Evolutionary conservation across 2,113 vertebrate species (phyloP), one percentile per base, ranked within the genome.

Genomic region (Pelodiscus sinensis): DNA sequence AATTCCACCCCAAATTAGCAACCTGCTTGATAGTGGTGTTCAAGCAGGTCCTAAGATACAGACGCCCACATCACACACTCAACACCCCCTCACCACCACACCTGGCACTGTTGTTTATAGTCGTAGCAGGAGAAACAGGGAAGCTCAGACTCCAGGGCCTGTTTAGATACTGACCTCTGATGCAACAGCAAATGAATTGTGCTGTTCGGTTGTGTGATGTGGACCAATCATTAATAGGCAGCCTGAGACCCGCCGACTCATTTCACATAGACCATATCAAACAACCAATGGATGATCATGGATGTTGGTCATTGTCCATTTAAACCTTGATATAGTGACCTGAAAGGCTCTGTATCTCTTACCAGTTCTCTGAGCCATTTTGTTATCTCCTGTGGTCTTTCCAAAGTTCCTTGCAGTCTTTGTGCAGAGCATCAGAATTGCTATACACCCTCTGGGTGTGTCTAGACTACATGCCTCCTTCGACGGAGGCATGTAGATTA

Each of bases 1-100:
- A 94, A 84, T 87, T 96, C 92, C 84, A 94, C 93, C 94, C 71
- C 87, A 94, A 95, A 94, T 93, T 96, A 83, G 86, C 87, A 92
- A 85, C 94, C 92, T 94, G 50, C 85, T 94, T 93, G 62, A 81
- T 92, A 71, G 92, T 82, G 91, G 85, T 85, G 96, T 92, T 68
- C 90, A 84, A 90, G 71, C 9, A 0, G 79, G 90, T 79, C 50
- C 79, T 81, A 68, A 84, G 79, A 94, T 27, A 52, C 57, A 93
- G 77, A 93, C 92, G 84, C 24, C 89, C 83, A n/a, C 44, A 84
- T 93, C 86, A 71, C 62, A 57, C 87, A 93, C 85, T 21, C 35
- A 90, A 57, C 78, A 65, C 35, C 11, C 50, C 82, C 86, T 44
- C 57, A 25, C 31, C 84, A 77, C 54, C 93, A 71, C 78, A 87